Base-by-base conservation (phyloP, 1,140 invertebrate genomes). In the Drosophila ficusphila region DNA sequence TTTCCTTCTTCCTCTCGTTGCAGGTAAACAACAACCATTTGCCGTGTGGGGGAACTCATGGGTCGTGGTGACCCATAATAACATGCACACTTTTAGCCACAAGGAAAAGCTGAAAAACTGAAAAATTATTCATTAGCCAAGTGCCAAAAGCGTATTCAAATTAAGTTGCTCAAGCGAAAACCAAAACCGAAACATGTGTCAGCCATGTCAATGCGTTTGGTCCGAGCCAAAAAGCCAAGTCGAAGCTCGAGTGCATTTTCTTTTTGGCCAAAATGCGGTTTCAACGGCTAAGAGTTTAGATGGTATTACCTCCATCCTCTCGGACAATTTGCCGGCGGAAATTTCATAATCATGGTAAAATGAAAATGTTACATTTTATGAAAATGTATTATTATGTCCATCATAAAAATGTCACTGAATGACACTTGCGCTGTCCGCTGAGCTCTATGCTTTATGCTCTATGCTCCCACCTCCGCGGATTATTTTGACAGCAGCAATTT, bases 111-210 rank as follows among this genome's bases (percentile, higher is more conserved):
- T 56, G 48, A 71, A 61, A 62, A 56, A 41, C 44, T 67, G 62
- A 41, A 67, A 67, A 67, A 67, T 67, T 67, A 67, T 85, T 83
- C 77, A 85, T 79, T 74, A 83, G 71, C 33, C 72, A 86, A 76
- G 79, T 85, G 76, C 81, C 81, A 85, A 85, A 85, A 85, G 77
- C 67, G 41, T 81, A 85, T 85, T 86, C 72, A 85, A 85, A 85
- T 85, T 57, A 85, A 81, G 67, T 81, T 85, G 68, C 75, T 51
- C 46, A 57, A 73, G 72, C 56, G 53, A 75, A 72, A 74, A 67
- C 46, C 39, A 61, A 75, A 77, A 53, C 56, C 54, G 29, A 67
- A 85, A 85, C 79, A 85, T 85, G 81, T 85, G 79, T 85, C 79
- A 86, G 76, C 64, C 81, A 69, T 86, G 79, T 85, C 79, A 86